phyloP scores from a whole-genome alignment of 2,888 invertebrate species.

The Lissonota sp. region DNA sequence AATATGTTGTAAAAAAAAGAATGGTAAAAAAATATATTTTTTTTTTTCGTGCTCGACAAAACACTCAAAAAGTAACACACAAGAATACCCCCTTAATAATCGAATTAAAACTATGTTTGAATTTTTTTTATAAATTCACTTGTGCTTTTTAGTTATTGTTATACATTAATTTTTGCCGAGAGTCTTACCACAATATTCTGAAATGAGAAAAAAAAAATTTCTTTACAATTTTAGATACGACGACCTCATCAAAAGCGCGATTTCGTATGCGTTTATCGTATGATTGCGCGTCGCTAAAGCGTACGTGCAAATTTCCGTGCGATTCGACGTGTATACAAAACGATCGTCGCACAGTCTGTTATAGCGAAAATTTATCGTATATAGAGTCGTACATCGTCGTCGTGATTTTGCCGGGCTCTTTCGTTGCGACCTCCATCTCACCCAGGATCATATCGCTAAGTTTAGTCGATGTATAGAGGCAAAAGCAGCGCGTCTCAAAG shows the following conservation, averaged over 20 bases:
- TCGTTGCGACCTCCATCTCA: constrained; percentile 33
- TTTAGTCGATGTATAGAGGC: constrained; percentile 37
- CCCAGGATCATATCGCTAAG: constrained; percentile 47
- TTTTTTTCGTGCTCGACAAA: no score
- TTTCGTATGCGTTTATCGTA: constrained; percentile 57
- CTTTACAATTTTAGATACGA: constrained; percentile 6
- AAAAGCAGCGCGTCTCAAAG: background rate
- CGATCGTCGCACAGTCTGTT: constrained; percentile 31
- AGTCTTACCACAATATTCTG: background rate
- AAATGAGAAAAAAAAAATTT: constrained; percentile 5
- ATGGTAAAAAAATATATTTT: no score
- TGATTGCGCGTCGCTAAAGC: constrained; percentile 34
- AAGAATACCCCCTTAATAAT: no score
- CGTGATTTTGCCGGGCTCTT: constrained; percentile 33
- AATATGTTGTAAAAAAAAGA: no score
- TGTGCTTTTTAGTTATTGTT: no score
- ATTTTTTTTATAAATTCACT: no score
- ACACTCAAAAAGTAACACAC: no score
- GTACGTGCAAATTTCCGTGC: constrained; percentile 60
- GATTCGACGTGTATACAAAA: constrained; percentile 38
- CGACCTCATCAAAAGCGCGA: constrained; percentile 33
- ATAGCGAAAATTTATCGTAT: constrained; percentile 14
- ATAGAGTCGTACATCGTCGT: constrained; percentile 25
- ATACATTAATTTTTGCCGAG: no score
- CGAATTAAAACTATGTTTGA: no score